Percentiles rank a stretch among this genome's conserved stretches.
Conservation (phyloP, 2,888 invertebrate genomes). For the Alentia gelatinosa region DNA sequence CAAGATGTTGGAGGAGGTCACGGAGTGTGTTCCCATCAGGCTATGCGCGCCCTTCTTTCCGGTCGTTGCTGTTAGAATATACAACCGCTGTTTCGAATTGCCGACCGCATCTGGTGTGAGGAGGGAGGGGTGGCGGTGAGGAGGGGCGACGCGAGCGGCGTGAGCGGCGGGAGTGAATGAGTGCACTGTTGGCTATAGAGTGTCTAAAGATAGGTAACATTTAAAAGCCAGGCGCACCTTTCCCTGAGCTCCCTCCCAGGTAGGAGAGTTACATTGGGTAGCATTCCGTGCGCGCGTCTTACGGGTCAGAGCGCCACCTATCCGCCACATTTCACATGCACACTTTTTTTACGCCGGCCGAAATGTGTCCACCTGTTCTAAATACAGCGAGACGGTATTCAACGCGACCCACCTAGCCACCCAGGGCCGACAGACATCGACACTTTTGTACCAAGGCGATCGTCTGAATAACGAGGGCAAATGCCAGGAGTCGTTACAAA, state of each 20-base stretch:
- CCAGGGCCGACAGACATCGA: too few relatives aligned
- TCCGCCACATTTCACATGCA: slow-evolving; percentile 17
- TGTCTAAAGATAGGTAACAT: slow-evolving; percentile 49
- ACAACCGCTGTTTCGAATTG: slow-evolving; percentile 40
- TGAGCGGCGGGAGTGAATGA: not conserved
- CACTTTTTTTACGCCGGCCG: not conserved
- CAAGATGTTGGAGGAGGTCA: slow-evolving; percentile 8
- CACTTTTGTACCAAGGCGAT: too few relatives aligned
- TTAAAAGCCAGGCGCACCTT: slow-evolving; percentile 15
- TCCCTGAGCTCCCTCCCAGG: not conserved
- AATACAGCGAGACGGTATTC: not conserved
- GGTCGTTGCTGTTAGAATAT: slow-evolving; percentile 47
- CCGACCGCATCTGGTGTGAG: not conserved
- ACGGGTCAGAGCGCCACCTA: slow-evolving; percentile 5
- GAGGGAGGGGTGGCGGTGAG: not conserved
- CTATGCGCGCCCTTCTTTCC: not conserved
- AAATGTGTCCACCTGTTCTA: slow-evolving; percentile 16
- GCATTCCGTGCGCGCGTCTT: slow-evolving; percentile 2
- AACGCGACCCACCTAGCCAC: not conserved
- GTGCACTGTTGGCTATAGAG: slow-evolving; percentile 24
- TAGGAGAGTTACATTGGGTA: slow-evolving; percentile 3
- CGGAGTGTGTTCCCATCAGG: slow-evolving; percentile 28
- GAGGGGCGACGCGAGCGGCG: not conserved
- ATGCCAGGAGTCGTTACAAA: too few relatives aligned
- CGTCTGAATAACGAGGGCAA: too few relatives aligned